These are phyloP conservation scores for Sanderia malayensis DNA, from an alignment of 30 jellyfish, hydroid and myxozoan species.

Conservation along the genomic window DNA sequence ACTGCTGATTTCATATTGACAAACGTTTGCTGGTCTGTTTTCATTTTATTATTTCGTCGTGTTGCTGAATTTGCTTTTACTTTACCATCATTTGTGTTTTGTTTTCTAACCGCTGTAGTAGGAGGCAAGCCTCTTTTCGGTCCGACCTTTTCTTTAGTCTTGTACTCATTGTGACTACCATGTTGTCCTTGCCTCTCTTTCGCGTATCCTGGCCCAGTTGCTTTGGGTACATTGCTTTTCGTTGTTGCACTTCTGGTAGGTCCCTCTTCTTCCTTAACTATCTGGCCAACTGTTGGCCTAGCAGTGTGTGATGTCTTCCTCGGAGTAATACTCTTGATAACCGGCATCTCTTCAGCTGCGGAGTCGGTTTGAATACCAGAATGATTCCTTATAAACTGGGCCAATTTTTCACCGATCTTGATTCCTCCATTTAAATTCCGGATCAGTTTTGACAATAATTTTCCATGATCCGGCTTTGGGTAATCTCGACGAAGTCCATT, in stretches of 20 bases:
- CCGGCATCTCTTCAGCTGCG: constrained; percentile 36
- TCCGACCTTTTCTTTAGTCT: no score
- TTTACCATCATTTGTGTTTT: background rate
- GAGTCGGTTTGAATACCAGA: background rate
- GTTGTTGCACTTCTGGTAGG: background rate
- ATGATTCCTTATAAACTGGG: background rate
- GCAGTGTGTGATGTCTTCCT: constrained; percentile 21
- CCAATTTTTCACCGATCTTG: constrained; percentile 25
- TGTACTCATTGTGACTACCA: no score
- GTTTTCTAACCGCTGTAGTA: no score
- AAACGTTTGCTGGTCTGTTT: constrained; percentile 19
- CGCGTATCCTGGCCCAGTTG: background rate
- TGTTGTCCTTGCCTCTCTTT: background rate
- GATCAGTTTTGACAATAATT: constrained; percentile 34
- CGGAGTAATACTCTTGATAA: constrained; percentile 33
- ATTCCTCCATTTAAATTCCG: constrained; percentile 35
- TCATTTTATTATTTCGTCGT: no score
- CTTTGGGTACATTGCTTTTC: background rate
- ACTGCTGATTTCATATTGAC: constrained; percentile 24
- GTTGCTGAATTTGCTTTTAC: background rate
- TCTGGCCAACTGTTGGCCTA: constrained; percentile 4
- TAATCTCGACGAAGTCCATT: constrained; percentile 28
- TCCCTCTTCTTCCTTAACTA: background rate
- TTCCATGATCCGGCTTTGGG: constrained; percentile 14
- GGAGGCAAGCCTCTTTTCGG: background rate